Base-by-base conservation (phyloP, 1,140 invertebrate genomes). In the Drosophila lacertosa region DNA sequence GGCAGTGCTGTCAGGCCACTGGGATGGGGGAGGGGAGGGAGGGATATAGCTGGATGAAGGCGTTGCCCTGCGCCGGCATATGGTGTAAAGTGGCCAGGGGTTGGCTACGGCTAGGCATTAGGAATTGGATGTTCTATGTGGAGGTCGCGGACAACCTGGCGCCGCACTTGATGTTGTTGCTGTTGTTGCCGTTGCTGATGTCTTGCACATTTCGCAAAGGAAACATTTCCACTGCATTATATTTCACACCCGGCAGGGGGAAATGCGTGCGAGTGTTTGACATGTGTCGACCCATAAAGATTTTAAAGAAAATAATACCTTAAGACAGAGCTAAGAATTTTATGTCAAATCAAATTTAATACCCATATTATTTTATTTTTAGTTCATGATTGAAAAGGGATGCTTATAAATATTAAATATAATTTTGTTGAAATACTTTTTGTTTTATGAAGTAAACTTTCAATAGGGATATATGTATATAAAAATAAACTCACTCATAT, bases 101-200 rank as follows among this genome's bases (percentile, higher is more conserved):
- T 11, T 37, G 18, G 47, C 53, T 68, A 51, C 48, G 37, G 2
- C 22, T 35, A 10, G 16, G 11, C 1, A 24, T 42, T 45, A 37
- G 18, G 13, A 16, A 24, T 10, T 18, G 44, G 16, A 10, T 29
- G 13, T 26, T 11, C 9, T 4, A 50, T 50, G 20, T 11, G 22
- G 15, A 22, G 13, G 44, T 44, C 39, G 6, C n/a, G 24, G 15
- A 53, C 58, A 15, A 63, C 58, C 66, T 48, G 63, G 53, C 68
- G 68, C 68, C 62, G 44, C 53, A 45, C 29, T 77, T 66, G 74
- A 82, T 58, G n/a, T n/a, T n/a, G n/a, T n/a, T n/a, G n/a, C n/a
- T n/a, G n/a, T n/a, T n/a, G n/a, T n/a, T n/a, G n/a, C n/a, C n/a
- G n/a, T n/a, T n/a, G 24, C 24, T 26, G 4, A 29, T 29, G 39